Conservation (phyloP, 2,888 invertebrate species). For the Colostygia pectinataria region DNA sequence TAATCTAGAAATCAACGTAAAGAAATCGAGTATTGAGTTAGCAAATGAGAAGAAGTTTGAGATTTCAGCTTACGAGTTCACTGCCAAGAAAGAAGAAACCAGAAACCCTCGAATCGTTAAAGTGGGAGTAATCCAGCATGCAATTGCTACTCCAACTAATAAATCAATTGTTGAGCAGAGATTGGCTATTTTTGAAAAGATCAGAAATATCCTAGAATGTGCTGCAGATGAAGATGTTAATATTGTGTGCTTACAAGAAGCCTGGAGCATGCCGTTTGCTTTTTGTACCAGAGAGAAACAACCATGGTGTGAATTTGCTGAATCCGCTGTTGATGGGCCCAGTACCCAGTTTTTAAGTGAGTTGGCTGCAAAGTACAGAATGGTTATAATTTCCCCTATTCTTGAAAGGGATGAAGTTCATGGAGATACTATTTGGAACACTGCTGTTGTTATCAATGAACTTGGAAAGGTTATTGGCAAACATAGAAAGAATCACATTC, state of each 20-base stretch:
- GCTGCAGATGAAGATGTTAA: conserved; percentile 93
- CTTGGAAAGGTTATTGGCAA: conserved; percentile 94
- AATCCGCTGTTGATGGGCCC: conserved; percentile 91
- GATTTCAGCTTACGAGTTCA: conserved; percentile 88
- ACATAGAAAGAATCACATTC: conserved; percentile 99
- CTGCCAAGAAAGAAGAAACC: conserved; percentile 86
- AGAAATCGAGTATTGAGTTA: conserved; percentile 65
- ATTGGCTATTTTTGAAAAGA: conserved; percentile 89
- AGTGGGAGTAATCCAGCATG: conserved; percentile 94
- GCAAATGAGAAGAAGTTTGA: conserved; percentile 86
- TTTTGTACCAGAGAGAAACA: conserved; percentile 98
- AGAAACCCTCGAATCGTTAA: conserved; percentile 88
- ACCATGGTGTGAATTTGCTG: conserved; percentile 99
- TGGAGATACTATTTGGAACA: conserved; percentile 97
- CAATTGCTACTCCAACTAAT: conserved; percentile 89
- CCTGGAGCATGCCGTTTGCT: conserved; percentile 99
- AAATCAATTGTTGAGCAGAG: conserved; percentile 89
- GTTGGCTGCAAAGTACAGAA: conserved; percentile 90
- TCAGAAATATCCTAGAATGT: conserved; percentile 87
- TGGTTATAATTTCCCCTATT: conserved; percentile 98
- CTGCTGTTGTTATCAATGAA: conserved; percentile 95
- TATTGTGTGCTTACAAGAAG: conserved; percentile 97
- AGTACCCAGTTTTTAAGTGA: conserved; percentile 91
- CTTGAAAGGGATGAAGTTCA: conserved; percentile 94
- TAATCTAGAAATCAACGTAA: conserved; percentile 77